These are phyloP conservation scores for Pristionchus pacificus DNA, from an alignment of 1,140 invertebrate species.

Conservation along the genomic window DNA sequence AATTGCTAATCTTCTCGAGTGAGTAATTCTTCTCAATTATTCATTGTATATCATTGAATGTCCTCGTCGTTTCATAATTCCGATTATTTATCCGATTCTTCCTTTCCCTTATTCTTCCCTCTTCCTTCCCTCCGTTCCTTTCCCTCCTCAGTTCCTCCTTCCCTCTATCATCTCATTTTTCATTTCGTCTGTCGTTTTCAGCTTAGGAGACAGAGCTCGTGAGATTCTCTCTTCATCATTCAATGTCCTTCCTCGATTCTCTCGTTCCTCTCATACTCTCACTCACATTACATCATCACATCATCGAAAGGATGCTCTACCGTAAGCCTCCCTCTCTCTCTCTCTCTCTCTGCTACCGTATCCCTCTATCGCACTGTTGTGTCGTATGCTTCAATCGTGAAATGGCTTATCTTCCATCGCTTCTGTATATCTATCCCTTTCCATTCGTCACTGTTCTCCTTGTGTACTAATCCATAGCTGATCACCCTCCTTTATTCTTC, in stretches of 20 bases:
- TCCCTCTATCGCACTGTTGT: not conserved
- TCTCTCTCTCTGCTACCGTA: not conserved
- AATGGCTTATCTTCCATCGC: slow-evolving; percentile 1
- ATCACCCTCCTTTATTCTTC: slow-evolving; percentile 5
- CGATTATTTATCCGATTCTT: not conserved
- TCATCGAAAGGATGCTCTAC: slow-evolving; percentile 30
- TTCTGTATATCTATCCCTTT: slow-evolving; percentile 5
- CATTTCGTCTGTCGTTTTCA: slow-evolving; percentile 17
- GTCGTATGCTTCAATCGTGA: not conserved
- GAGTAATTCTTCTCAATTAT: not conserved
- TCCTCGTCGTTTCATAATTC: not conserved
- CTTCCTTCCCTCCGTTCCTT: not conserved
- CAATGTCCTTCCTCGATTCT: slow-evolving; percentile 29
- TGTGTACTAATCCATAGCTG: slow-evolving; percentile 1
- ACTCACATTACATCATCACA: not conserved
- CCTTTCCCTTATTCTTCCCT: not conserved
- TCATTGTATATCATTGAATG: no score
- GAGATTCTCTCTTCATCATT: slow-evolving; percentile 27
- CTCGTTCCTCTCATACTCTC: slow-evolving; percentile 26
- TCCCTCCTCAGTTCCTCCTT: not conserved
- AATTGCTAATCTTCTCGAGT: slow-evolving; percentile 28
- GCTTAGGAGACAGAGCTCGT: slow-evolving; percentile 25
- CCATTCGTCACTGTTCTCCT: slow-evolving; percentile 3
- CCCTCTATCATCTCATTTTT: not conserved
- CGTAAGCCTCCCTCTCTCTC: slow-evolving; percentile 15